These are phyloP conservation scores for Heliothis virescens DNA, from an alignment of 1,140 invertebrate species.

Conservation along the genomic window DNA sequence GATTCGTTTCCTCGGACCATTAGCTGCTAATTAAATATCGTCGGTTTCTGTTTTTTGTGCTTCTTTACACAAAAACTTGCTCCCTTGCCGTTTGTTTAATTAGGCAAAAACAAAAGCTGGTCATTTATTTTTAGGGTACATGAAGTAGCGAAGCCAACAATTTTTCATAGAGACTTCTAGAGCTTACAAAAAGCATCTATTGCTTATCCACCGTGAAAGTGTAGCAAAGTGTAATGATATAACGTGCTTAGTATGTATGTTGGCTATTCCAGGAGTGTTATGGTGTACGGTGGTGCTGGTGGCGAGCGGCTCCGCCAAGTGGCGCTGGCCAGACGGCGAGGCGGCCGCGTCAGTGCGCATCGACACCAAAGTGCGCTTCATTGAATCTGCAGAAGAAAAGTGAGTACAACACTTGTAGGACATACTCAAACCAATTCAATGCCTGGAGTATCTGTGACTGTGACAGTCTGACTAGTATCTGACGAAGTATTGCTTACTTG, in stretches of 20 bases:
- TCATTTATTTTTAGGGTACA: too few relatives aligned
- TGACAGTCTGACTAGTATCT: too few relatives aligned
- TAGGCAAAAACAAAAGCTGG: neutral
- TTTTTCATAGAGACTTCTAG: too few relatives aligned
- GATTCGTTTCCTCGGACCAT: constrained; percentile 25
- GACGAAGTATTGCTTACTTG: too few relatives aligned
- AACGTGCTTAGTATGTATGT: neutral
- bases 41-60: constrained; percentile 18
- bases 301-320: constrained; percentile 56
- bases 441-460: too few relatives aligned
- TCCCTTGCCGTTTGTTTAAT: neutral
- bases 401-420: constrained; percentile 40
- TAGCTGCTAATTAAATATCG: constrained; percentile 26
- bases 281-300: constrained; percentile 45
- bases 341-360: constrained; percentile 64
- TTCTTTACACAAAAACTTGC: neutral
- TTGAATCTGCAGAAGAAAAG: constrained; percentile 56
- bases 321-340: constrained; percentile 63
- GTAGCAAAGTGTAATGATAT: too few relatives aligned
- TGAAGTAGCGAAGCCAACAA: too few relatives aligned
- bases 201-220: too few relatives aligned
- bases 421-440: too few relatives aligned
- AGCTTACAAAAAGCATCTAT: too few relatives aligned
- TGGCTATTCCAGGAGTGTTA: constrained; percentile 10
- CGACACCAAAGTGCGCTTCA: constrained; percentile 72